Evolutionary conservation across 2,888 invertebrate species (phyloP).

Genomic region (Drepana falcataria): DNA sequence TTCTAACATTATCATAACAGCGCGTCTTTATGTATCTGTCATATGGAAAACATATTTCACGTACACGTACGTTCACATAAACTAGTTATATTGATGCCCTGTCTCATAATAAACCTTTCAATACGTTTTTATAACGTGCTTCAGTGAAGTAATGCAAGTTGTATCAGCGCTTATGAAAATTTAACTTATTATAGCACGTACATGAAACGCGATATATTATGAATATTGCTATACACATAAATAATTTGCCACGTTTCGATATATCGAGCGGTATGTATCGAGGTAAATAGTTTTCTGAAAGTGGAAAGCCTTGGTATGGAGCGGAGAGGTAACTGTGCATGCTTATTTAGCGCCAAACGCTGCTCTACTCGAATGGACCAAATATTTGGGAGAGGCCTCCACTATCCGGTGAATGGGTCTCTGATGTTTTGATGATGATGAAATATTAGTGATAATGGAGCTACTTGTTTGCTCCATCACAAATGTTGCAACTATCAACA

Average conservation of each 20-base stretch:
- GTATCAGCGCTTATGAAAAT: background rate
- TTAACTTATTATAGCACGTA: background rate
- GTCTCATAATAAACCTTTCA: no score
- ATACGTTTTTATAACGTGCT: no score
- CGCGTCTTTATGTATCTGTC: background rate
- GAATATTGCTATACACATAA: background rate
- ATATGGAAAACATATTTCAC: background rate
- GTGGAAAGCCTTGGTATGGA: conserved; percentile 73
- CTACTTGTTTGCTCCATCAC: background rate
- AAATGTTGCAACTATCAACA: background rate
- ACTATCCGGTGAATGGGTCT: conserved; percentile 9
- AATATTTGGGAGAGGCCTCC: conserved; percentile 38
- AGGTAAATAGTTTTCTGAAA: conserved; percentile 56
- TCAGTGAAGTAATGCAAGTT: background rate
- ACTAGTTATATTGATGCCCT: background rate
- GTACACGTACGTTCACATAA: background rate
- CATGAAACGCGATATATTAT: background rate
- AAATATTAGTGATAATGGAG: background rate
- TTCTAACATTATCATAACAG: conserved; percentile 12
- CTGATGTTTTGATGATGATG: background rate
- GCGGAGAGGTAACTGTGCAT: conserved; percentile 42
- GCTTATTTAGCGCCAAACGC: conserved; percentile 48
- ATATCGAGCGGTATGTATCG: conserved; percentile 2
- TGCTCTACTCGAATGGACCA: conserved; percentile 41
- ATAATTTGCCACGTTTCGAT: conserved; percentile 16